Conservation (phyloP, 2,797 vertebrate genomes). For the Tolypeutes matacus region DNA sequence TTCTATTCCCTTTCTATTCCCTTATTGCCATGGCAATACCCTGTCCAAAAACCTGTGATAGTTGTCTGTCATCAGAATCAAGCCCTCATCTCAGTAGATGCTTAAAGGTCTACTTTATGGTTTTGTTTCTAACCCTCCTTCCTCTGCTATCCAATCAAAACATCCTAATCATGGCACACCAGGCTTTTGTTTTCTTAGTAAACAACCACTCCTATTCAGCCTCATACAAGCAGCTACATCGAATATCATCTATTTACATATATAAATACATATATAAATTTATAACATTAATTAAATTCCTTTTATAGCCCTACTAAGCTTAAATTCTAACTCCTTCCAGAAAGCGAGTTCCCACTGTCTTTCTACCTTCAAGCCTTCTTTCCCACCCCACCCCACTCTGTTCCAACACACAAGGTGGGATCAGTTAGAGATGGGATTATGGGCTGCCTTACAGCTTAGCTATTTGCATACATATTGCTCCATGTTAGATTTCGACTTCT, state of each 20-base stretch:
- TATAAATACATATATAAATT: not conserved
- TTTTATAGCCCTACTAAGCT: not conserved
- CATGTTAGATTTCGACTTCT: not conserved
- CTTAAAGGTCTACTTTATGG: not conserved
- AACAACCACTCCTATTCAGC: not conserved
- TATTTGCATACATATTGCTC: not conserved
- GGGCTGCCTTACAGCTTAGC: not conserved
- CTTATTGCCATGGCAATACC: not conserved
- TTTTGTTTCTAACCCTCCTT: not conserved
- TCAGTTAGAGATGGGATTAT: not conserved
- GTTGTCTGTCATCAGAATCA: not conserved
- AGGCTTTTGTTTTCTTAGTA: slow-evolving; percentile 2
- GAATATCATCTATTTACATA: not conserved
- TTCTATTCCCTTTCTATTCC: not conserved
- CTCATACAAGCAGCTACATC: not conserved
- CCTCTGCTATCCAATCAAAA: not conserved
- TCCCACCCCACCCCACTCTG: too few relatives aligned
- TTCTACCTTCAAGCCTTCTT: not conserved
- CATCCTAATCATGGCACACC: not conserved
- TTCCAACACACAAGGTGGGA: not conserved
- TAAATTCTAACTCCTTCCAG: slow-evolving; percentile 1
- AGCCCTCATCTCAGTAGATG: not conserved
- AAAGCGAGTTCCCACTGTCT: not conserved
- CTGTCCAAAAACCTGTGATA: not conserved
- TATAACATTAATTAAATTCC: slow-evolving; percentile 5